Evolutionary conservation across 2,797 vertebrate species (phyloP), one percentile per base, ranked within the genome.

Genomic region (Tragopan temminckii): DNA sequence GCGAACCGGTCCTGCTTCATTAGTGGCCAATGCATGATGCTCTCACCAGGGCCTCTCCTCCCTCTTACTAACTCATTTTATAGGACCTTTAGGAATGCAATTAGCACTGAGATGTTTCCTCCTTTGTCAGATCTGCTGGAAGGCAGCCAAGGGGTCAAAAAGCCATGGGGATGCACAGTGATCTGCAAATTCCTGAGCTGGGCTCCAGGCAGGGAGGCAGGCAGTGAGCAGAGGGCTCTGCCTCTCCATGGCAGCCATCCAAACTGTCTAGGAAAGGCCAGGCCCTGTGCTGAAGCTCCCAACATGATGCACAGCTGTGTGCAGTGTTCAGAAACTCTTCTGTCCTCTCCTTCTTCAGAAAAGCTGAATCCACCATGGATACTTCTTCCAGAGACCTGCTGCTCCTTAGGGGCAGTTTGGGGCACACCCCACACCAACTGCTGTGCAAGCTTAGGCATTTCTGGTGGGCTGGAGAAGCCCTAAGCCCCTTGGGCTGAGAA

Each of bases 1-100:
- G 61, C 0, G 0, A 75, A 80, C 82, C 85, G 62, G 62, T 46
- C 81, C 70, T 67, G 84, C 69, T 78, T 95, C 85, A 91, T 95
- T 81, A 96, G 85, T 68, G 42, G 62, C 82, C 71, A 91, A 75
- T 0, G 4, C 8, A 24, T 46, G 92, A 93, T 91, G 87, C 76
- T 89, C 58, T 91, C 78, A 50, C 35, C 1, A 11, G 89, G 94
- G 94, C 94, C 95, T 80, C 94, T 74, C 72, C 66, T 78, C 79
- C 57, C 52, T 83, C 93, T 69, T 35, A 20, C 66, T 88, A 94
- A 80, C 76, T 66, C 64, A 43, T 92, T 96, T 95, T 95, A 96
- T 69, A 62, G 85, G 93, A 80, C 85, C 55, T 85, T 78, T 70
- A 89, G 93, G 95, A 94, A 96, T 95, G 95, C 87, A 96, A 96